These are phyloP conservation scores for Perizoma flavofasciatum DNA, from an alignment of 2,888 invertebrate genomes.

Conservation along the genomic window DNA sequence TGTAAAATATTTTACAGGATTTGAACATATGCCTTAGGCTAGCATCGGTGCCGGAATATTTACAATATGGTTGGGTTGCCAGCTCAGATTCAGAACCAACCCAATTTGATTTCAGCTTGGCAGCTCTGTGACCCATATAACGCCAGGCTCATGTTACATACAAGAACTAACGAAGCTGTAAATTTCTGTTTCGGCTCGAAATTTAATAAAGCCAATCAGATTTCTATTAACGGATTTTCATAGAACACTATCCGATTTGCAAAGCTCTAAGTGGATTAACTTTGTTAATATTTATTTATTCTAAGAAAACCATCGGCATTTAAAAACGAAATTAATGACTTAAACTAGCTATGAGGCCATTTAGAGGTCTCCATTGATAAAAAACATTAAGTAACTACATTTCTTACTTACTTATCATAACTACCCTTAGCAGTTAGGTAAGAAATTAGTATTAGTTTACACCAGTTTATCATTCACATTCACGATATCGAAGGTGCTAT, in stretches of 20 bases:
- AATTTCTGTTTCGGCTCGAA: slow-evolving; percentile 13
- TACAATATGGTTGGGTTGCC: slow-evolving; percentile 13
- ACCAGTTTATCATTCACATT: no score
- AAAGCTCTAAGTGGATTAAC: neutral
- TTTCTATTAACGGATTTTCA: neutral
- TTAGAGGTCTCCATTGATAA: no score
- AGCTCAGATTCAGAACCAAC: slow-evolving; percentile 18
- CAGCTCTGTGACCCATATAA: slow-evolving; percentile 21
- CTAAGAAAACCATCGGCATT: no score
- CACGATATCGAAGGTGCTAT: no score
- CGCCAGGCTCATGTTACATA: slow-evolving; percentile 11
- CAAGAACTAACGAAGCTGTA: slow-evolving; percentile 25
- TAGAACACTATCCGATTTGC: no score
- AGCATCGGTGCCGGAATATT: slow-evolving; percentile 1
- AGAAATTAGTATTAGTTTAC: no score
- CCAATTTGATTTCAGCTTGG: slow-evolving; percentile 22
- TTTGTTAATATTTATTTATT: no score
- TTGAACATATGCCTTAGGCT: neutral
- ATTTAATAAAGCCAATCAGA: slow-evolving; percentile 19
- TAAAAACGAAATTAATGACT: no score
- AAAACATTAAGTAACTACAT: no score
- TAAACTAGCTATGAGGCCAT: no score
- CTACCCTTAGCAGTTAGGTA: no score
- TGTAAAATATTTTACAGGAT: neutral
- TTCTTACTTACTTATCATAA: no score